phyloP scores from a whole-genome alignment of 2,113 vertebrate species.

The Mobula birostris region DNA sequence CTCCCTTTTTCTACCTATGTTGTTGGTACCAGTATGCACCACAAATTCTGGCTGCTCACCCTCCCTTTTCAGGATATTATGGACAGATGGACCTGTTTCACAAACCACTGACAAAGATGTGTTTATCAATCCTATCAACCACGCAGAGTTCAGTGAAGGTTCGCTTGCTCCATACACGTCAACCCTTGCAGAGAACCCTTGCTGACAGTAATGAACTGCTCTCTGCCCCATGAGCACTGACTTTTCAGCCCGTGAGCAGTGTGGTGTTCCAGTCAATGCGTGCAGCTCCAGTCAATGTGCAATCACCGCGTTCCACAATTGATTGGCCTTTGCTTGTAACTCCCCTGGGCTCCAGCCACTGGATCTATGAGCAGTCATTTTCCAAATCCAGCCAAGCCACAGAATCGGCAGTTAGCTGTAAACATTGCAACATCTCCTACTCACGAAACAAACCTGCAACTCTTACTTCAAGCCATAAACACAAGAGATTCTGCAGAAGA shows the following conservation, averaged over 20 bases:
- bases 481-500: no score
- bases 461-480: background rate
- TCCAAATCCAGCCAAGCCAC: no score
- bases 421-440: background rate
- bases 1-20: no score
- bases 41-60: no score
- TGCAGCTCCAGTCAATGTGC: background rate
- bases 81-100: no score
- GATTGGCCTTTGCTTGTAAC: background rate
- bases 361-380: background rate
- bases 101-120: background rate
- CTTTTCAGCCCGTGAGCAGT: background rate
- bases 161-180: background rate
- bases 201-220: background rate
- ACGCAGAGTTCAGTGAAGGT: background rate
- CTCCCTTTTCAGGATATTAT: no score
- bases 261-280: background rate
- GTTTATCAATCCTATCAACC: background rate
- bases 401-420: background rate
- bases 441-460: background rate
- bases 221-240: background rate
- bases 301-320: background rate
- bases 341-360: background rate
- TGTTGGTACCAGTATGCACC: no score
- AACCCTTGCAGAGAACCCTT: background rate